A percentile compares a stretch with the other conserved stretches of the same genome.
Conservation (phyloP, 2,797 vertebrate genomes). For the Enteromius mattozi region DNA sequence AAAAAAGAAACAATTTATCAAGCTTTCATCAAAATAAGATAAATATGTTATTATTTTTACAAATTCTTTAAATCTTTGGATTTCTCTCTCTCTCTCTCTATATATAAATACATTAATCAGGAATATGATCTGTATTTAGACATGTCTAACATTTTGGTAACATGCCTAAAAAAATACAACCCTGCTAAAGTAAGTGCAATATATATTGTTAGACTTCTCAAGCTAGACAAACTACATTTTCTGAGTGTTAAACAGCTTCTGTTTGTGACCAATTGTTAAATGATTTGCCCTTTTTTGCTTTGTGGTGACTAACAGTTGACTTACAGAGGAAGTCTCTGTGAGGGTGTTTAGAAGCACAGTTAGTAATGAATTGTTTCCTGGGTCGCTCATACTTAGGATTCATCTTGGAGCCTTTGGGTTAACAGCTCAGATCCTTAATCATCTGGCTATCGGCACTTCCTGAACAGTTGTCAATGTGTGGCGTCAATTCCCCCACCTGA, state of each 20-base stretch:
- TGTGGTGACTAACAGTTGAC: conserved; percentile 3
- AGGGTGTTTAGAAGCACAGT: conserved; percentile 6
- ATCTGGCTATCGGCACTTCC: not conserved
- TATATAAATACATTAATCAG: not conserved
- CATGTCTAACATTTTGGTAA: too few relatives aligned
- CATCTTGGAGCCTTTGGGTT: not conserved
- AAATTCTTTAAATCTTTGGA: too few relatives aligned
- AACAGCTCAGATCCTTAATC: conserved; percentile 21
- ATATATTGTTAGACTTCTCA: not conserved
- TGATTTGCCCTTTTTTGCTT: not conserved
- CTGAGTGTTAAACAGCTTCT: not conserved
- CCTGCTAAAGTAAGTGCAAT: not conserved
- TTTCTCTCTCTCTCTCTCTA: too few relatives aligned
- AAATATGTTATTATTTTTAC: too few relatives aligned
- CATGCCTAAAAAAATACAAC: too few relatives aligned
- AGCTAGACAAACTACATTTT: not conserved
- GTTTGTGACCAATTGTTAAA: not conserved
- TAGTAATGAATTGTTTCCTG: conserved; percentile 4
- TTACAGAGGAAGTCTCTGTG: not conserved
- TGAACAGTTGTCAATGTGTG: conserved; percentile 18
- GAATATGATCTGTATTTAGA: not conserved
- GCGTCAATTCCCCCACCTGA: conserved; percentile 9
- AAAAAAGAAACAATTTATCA: too few relatives aligned
- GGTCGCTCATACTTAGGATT: not conserved
- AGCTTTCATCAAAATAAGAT: too few relatives aligned